A percentile compares a stretch with the other conserved stretches of the same genome.
Conservation (phyloP, 2,113 vertebrate genomes). For the Rutilus rutilus region DNA sequence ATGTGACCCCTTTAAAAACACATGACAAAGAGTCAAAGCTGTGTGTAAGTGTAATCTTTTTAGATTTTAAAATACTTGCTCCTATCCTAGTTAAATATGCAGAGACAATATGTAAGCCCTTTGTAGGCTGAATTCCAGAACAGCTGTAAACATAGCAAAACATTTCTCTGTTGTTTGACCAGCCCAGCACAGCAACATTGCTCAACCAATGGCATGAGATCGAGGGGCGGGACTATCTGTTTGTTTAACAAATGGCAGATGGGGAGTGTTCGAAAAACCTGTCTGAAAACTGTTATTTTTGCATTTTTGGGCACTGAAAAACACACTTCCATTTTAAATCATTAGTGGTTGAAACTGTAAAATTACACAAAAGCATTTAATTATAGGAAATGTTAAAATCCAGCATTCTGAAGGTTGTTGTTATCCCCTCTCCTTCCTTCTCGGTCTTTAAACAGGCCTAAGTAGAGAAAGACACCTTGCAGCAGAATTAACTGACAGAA, state of each 20-base stretch:
- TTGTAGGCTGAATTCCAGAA: neutral
- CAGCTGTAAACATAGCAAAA: neutral
- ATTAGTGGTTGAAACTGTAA: neutral
- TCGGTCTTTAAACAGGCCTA: neutral
- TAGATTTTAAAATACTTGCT: neutral
- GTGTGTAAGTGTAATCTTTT: neutral
- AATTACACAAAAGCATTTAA: neutral
- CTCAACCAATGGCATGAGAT: neutral
- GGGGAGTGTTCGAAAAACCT: neutral
- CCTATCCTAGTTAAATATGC: neutral
- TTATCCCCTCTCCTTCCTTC: neutral
- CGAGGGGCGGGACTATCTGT: neutral
- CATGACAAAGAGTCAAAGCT: neutral
- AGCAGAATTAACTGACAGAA: constrained; percentile 5
- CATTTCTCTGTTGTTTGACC: too few species aligned
- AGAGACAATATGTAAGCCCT: neutral
- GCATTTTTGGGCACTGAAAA: neutral
- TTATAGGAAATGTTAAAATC: neutral
- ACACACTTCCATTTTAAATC: neutral
- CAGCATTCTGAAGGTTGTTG: neutral
- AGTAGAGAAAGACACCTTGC: neutral
- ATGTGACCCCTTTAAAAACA: too few species aligned
- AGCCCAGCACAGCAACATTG: neutral
- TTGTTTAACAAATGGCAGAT: neutral
- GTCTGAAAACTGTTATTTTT: neutral